A percentile compares a stretch with the other conserved stretches of the same genome.
Evolutionary conservation across 2,113 vertebrate species (phyloP).

Genomic region (Mirza zaza): DNA sequence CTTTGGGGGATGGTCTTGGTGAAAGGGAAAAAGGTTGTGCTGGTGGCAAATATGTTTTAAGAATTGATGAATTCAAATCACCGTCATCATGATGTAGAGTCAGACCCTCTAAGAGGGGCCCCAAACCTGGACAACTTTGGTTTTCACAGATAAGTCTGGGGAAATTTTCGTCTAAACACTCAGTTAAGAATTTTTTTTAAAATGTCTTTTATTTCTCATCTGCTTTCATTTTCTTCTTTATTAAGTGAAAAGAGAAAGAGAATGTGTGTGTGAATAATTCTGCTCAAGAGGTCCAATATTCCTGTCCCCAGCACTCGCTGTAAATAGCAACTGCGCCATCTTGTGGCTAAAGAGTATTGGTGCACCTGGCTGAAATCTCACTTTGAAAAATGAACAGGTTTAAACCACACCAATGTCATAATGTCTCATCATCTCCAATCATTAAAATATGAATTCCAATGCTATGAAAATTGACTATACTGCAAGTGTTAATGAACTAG

Average conservation of each 20-base stretch:
- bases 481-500: neutral
- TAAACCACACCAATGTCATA: neutral
- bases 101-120: neutral
- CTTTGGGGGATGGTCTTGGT: neutral
- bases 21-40: neutral
- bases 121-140: neutral
- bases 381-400: neutral
- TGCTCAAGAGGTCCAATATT: no score
- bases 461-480: neutral
- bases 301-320: rapidly evolving
- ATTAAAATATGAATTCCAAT: neutral
- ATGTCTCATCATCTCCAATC: neutral
- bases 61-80: neutral
- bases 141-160: neutral
- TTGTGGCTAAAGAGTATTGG: conserved; percentile 3
- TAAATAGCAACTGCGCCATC: conserved; percentile 64
- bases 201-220: neutral
- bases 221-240: neutral
- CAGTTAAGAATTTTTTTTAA: neutral
- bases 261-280: neutral
- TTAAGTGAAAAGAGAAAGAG: neutral
- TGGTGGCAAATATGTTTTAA: neutral
- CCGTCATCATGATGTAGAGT: neutral
- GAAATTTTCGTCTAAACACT: neutral
- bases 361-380: neutral